These are phyloP conservation scores for Papilio aristodemus DNA, from an alignment of 1,140 invertebrate genomes.

Conservation along the genomic window DNA sequence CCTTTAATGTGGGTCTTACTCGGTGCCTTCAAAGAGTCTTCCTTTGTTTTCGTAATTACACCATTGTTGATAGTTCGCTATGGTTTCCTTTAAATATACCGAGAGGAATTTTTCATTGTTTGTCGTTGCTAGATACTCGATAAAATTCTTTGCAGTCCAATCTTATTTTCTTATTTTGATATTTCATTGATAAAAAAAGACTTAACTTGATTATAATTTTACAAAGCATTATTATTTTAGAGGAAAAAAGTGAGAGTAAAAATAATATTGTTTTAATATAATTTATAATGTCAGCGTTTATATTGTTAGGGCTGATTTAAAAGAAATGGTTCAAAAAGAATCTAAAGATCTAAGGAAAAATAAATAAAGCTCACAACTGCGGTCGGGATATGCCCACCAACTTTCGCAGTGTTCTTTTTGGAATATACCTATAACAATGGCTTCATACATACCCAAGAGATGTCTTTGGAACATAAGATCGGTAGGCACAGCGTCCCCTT, in stretches of 20 bases:
- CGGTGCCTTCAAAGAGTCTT: slow-evolving; percentile 55
- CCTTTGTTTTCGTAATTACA: slow-evolving; percentile 69
- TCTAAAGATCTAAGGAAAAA: neutral
- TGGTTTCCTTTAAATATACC: slow-evolving; percentile 28
- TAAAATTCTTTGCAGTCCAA: neutral
- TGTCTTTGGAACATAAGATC: slow-evolving; percentile 35
- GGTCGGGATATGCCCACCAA: neutral
- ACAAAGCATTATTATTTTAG: no score
- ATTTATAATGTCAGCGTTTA: no score
- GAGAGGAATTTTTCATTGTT: slow-evolving; percentile 9
- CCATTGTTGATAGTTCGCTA: slow-evolving; percentile 45
- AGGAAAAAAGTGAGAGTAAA: no score
- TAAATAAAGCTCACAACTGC: slow-evolving; percentile 3
- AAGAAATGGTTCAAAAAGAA: neutral
- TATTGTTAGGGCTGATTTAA: neutral
- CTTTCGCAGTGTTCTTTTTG: neutral
- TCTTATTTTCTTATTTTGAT: neutral
- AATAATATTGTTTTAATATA: no score
- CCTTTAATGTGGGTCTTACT: slow-evolving; percentile 66
- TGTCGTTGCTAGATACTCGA: neutral
- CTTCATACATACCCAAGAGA: slow-evolving; percentile 20
- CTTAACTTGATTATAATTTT: no score
- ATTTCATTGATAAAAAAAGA: no score
- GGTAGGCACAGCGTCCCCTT: slow-evolving; percentile 46
- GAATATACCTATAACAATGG: slow-evolving; percentile 10